phyloP scores from a whole-genome alignment of 2,797 vertebrate species.

The Scleropages formosus region DNA sequence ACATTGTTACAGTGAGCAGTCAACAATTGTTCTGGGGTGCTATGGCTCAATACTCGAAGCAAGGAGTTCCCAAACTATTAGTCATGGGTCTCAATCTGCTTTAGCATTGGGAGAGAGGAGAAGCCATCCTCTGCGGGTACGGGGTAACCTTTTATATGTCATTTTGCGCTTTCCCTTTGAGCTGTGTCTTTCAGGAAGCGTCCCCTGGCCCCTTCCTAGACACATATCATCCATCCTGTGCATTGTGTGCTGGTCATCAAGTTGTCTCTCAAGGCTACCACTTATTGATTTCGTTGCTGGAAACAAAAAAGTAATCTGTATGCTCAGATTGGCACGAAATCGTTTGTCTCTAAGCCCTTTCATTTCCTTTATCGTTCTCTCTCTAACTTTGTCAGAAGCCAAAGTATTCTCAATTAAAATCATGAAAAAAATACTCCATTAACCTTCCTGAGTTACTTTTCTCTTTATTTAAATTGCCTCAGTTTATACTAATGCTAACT shows the following conservation, averaged over 20 bases:
- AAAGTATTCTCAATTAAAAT: slow-evolving; percentile 20
- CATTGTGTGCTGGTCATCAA: background rate
- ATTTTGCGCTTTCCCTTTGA: background rate
- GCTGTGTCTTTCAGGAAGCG: background rate
- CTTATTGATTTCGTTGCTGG: slow-evolving; percentile 5
- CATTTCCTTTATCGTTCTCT: slow-evolving; percentile 2
- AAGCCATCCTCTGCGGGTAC: background rate
- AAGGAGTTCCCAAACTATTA: background rate
- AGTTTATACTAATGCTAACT: too few species aligned
- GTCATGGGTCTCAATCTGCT: background rate
- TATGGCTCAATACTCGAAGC: background rate
- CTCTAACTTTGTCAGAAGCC: background rate
- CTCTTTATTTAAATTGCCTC: too few species aligned
- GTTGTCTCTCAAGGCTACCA: background rate
- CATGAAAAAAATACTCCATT: slow-evolving; percentile 6
- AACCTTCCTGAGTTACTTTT: slow-evolving; percentile 11
- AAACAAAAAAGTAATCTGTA: slow-evolving; percentile 21
- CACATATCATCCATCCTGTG: background rate
- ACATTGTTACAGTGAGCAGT: too few species aligned
- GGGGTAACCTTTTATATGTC: background rate
- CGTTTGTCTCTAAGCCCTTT: slow-evolving; percentile 7
- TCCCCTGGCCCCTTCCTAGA: background rate
- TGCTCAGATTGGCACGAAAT: slow-evolving; percentile 23
- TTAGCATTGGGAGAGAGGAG: background rate
- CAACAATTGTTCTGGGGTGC: too few species aligned